Evolutionary conservation across 2,888 invertebrate species (phyloP), one percentile per base, ranked within the genome.

Genomic region (Camponotus fellah): DNA sequence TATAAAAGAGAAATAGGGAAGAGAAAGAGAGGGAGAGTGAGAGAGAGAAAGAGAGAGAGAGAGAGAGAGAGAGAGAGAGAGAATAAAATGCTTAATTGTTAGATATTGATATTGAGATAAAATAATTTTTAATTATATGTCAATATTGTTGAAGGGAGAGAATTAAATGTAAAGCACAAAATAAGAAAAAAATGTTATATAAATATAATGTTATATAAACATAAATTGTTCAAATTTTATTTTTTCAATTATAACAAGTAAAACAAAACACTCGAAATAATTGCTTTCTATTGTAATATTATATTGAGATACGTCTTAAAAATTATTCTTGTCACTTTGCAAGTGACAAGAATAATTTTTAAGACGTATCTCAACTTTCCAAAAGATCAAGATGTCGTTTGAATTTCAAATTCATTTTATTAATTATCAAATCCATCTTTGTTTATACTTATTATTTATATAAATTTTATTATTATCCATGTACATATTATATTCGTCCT

Each of bases 11-110:
- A 68, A 49, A 72, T 60, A 65, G 37, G 26, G 26, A 26, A 26
- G 26, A 26, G 26, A 26, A 2, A 26, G 26, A 26, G 26, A 26
- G 26, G 2, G 26, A 26, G 26, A 26, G 26, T 2, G 26, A 26
- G 26, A 26, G 26, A 26, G 26, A 26, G 26, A 26, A 2, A 26
- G 1, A 26, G 26, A 26, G 26, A 26, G 26, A 2, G 26, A 26
- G 26, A 26, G 26, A 26, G 2, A 26, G 26, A 26, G 2, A 26
- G 26, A 26, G 26, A 26, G 26, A 26, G 26, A 26, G 72, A 74
- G 32, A 76, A 68, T 43, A 34, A 87, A 88, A 82, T 68, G 82
- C 85, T 85, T 74, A 72, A 85, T 88, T 90, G 86, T 80, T 89
- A 88, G 83, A 84, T 85, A 87, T 89, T 77, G 17, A 86, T 87